Evolutionary conservation across 2,113 vertebrate genomes (phyloP), one percentile per base, ranked within the genome.

Genomic region (Oryzias javanicus): DNA sequence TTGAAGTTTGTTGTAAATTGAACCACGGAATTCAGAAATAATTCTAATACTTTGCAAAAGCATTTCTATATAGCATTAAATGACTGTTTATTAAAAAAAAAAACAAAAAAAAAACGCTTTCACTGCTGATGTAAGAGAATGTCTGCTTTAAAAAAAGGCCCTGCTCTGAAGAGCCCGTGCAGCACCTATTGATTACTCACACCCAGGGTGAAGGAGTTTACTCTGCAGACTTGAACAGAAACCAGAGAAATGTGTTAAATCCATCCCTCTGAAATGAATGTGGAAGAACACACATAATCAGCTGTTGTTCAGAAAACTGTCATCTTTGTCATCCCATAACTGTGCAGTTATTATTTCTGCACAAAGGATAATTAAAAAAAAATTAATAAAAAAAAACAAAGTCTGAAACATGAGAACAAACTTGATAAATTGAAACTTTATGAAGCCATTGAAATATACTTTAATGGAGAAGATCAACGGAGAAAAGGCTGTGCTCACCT

Each of bases 121-220:
- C 56, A 61, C 56, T 71, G 64, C 77, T 79, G 76, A 64, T 71
- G 63, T 41, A 52, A 51, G 55, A 40, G 29, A 61, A 60, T 59
- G 48, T 60, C 62, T 80, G 64, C 62, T 68, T 40, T 68, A 22
- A 78, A 50, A 55, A 55, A 42, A 67, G 15, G 57, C 47, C 44
- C 60, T 29, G 14, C 45, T 60, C 55, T 46, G 64, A 69, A 67
- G 52, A 79, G 72, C 81, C 72, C 5, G 12, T 35, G 65, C 69
- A 76, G 79, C 70, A 76, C 51, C 59, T 77, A 85, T 84, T 78
- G 83, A 87, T 88, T 72, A n/a, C 69, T 69, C 64, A 70, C 46
- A 80, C 42, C 57, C 42, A 69, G 83, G 83, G 85, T 88, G 76
- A 84, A 18, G 47, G 84, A 68, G 84, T 90, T 89, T 72, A 69